Base-by-base conservation (phyloP, 2,797 vertebrate species). In the Argya squamiceps region DNA sequence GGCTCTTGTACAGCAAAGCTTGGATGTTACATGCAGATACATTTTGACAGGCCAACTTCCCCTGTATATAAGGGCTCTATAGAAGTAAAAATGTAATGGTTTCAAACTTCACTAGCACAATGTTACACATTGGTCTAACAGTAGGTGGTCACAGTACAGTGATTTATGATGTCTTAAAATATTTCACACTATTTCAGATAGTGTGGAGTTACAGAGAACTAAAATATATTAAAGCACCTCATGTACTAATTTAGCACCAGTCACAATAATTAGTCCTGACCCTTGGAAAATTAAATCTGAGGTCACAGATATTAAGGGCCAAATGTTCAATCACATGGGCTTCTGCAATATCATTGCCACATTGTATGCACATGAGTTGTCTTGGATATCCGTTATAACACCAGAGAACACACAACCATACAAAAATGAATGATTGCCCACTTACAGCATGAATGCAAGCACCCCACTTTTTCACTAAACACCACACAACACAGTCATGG, bases 171-270 rank as follows among this genome's bases (percentile, higher is more conserved):
- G 9, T 65, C 71, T 89, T 80, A 30, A 85, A 90, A 4, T 30
- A 39, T 22, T 79, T 62, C 29, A 68, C 30, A 7, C 80, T 49
- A 17, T 86, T 88, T 84, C 26, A 60, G 26, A 32, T 30, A 73
- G 47, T 27, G 32, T 82, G 69, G 49, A 64, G 78, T 89, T 84
- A 55, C 13, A 78, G 73, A 75, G 81, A 88, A 50, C 18, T 69
- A 56, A 88, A 91, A 78, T 67, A 53, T 1, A 67, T 93, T 83
- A 53, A 91, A 97, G 93, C 94, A 96, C 94, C 95, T 87, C 13
- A 9, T 39, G 12, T 92, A 90, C 82, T 93, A 55, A 32, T 74
- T 93, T 93, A 97, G 93, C 96, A 97, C 92, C 92, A 87, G 46
- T 92, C 94, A 75, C 39, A 89, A 15, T 67, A 92, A 59, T 70